Percentiles rank a stretch among this genome's conserved stretches.
phyloP scores from a whole-genome alignment of 2,797 vertebrate species.

The Artibeus jamaicensis region DNA sequence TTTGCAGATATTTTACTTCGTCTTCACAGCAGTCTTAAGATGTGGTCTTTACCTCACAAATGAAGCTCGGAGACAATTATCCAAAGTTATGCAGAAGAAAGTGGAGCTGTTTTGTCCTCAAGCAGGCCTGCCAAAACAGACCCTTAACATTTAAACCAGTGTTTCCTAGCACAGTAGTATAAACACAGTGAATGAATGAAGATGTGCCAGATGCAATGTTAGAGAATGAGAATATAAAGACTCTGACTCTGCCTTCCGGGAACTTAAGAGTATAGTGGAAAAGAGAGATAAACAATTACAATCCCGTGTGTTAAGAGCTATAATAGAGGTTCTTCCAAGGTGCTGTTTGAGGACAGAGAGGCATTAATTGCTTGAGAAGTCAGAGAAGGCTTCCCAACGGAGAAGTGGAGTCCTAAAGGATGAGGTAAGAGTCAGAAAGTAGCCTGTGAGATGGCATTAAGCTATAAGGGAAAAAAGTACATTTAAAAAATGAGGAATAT shows the following conservation, averaged over 20 bases:
- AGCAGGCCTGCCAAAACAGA: neutral
- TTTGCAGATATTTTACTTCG: neutral
- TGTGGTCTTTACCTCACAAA: neutral
- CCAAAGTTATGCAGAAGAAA: neutral
- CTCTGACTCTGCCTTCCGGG: neutral
- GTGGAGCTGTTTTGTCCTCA: neutral
- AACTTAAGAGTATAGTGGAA: neutral
- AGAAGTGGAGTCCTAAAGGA: neutral
- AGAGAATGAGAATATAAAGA: neutral
- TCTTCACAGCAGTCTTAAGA: neutral
- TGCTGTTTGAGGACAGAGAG: neutral
- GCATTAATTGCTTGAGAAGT: conserved; percentile 14
- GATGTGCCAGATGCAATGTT: neutral
- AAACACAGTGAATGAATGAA: neutral
- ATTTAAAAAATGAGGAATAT: neutral
- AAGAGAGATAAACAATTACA: neutral
- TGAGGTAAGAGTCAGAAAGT: neutral
- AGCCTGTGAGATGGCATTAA: neutral
- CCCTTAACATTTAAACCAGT: neutral
- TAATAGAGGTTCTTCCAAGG: neutral
- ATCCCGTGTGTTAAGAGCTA: neutral
- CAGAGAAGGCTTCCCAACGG: neutral
- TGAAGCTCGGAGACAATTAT: neutral
- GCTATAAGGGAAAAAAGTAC: neutral
- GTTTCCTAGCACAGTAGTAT: neutral